Evolutionary conservation across 2,113 vertebrate genomes (phyloP), one percentile per base, ranked within the genome.

Genomic region (Lophius piscatorius): DNA sequence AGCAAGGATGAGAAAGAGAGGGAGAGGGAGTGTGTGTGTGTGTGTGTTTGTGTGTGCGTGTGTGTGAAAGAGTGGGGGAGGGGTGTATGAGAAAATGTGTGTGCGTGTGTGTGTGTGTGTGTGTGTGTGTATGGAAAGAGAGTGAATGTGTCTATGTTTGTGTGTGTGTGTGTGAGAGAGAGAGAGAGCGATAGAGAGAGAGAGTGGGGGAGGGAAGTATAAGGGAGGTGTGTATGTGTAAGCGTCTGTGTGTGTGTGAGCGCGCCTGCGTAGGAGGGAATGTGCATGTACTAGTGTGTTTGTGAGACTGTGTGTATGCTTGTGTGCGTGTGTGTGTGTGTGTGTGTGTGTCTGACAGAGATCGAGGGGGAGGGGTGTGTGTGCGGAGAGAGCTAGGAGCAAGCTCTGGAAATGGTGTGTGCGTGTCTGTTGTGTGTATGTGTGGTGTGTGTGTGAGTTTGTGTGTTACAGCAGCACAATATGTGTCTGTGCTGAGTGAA

Each of bases 401-500:
- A 83, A 80, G 83, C 82, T 80, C 70, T 83, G 78, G 76, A 85
- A 83, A 80, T 84, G 76, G 51, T 74, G 64, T 79, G 76, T 74
- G 49, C 70, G 59, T 58, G 62, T 55, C 51, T 49, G 56, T 56
- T 62, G 66, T 54, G 38, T 18, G 64, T 42, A 31, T 51, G 60
- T 62, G 31, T 54, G 54, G 70, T 58, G 47, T 68, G 56, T 56
- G 38, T 38, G 51, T 58, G 41, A 59, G 71, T 47, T 61, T 64
- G 72, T 64, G 70, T 80, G 78, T 82, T 78, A 61, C 74, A 78
- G 77, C 81, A 81, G 79, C 65, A 84, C 84, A 87, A 84, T 88
- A 84, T 89, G 83, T 86, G 85, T 74, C 77, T 79, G 81, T 81
- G 74, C 83, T 87, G 84, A 84, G 85, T 88, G 79, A 85, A 85